Percentiles rank a stretch among this genome's conserved stretches.
Conservation (phyloP, 1,140 invertebrate genomes). For the Steinernema khuongi region DNA sequence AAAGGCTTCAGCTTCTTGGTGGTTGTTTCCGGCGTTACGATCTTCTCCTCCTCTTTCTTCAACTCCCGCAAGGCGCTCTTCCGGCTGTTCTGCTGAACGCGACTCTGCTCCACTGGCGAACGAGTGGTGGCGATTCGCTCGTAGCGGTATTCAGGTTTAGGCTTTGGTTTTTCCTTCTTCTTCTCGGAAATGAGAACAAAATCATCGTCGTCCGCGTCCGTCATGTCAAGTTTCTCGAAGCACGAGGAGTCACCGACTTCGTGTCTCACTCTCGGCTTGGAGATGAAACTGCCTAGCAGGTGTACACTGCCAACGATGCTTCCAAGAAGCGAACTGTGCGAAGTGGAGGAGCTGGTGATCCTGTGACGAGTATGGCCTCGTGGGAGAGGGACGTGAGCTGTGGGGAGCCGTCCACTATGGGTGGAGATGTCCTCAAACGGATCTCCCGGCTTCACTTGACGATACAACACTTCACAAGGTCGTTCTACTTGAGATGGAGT, state of each 20-base stretch:
- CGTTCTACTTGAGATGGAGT: not conserved
- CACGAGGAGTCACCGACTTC: not conserved
- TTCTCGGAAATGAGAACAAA: not conserved
- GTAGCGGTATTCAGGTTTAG: not conserved
- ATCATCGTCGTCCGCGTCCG: not conserved
- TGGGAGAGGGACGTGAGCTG: not conserved
- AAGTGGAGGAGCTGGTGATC: not conserved
- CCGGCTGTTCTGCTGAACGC: not conserved
- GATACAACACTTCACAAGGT: not conserved
- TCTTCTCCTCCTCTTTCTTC: not conserved
- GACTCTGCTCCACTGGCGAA: not conserved
- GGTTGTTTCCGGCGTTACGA: not conserved
- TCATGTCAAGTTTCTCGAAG: not conserved
- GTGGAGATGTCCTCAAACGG: not conserved
- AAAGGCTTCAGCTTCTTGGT: not conserved
- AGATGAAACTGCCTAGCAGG: not conserved
- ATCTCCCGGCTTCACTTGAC: not conserved
- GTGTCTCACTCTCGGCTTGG: not conserved
- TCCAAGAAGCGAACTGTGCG: not conserved
- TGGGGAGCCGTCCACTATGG: not conserved
- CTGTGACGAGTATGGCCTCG: constrained; percentile 4
- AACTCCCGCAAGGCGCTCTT: not conserved
- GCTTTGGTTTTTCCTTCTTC: not conserved
- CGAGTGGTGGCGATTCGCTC: not conserved
- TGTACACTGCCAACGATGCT: not conserved